Conservation (phyloP, 2,797 vertebrate genomes). For the Sebastiscus tertius region DNA sequence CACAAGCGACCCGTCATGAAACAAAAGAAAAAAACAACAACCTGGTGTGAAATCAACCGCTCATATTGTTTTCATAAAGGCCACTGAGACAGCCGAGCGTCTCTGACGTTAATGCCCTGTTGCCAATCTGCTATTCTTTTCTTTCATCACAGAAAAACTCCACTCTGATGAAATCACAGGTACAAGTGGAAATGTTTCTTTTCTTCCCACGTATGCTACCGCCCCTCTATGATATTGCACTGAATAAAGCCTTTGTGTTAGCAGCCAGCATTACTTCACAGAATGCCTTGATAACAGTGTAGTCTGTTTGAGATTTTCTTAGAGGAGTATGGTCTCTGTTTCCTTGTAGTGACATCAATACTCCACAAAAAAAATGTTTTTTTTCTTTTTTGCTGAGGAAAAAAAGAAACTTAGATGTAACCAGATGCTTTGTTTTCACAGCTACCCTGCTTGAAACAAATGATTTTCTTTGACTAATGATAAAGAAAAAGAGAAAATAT, state of each 20-base stretch:
- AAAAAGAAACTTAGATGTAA: constrained; percentile 39
- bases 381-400: constrained; percentile 34
- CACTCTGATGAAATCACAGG: constrained; percentile 18
- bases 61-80: constrained; percentile 74
- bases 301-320: constrained; percentile 35
- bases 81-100: constrained; percentile 77
- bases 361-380: neutral
- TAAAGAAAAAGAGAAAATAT: constrained; percentile 42
- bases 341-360: constrained; percentile 41
- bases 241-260: constrained; percentile 71
- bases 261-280: constrained; percentile 69
- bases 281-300: constrained; percentile 73
- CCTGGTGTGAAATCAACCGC: constrained; percentile 47
- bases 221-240: constrained; percentile 71
- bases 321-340: constrained; percentile 25
- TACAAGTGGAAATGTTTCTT: constrained; percentile 8
- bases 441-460: constrained; percentile 63
- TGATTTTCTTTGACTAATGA: constrained; percentile 19
- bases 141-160: constrained; percentile 11
- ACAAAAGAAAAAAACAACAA: constrained; percentile 20
- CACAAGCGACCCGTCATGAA: constrained; percentile 57
- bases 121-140: constrained; percentile 29
- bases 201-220: constrained; percentile 45
- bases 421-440: constrained; percentile 39
- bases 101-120: constrained; percentile 70